Conservation (phyloP, 2,888 invertebrate genomes). For the Drosophila mimica region DNA sequence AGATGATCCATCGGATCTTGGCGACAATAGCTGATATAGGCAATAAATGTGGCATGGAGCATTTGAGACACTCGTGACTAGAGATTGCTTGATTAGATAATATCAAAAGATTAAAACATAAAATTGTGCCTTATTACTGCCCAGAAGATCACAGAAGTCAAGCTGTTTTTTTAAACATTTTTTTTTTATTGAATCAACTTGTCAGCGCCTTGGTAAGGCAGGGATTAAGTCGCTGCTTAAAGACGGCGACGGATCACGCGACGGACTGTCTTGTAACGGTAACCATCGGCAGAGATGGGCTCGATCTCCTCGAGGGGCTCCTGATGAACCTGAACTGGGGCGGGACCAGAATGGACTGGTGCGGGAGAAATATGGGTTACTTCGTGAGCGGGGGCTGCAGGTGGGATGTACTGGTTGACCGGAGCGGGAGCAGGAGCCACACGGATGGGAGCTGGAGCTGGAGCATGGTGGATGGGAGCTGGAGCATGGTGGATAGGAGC, state of each 20-base stretch:
- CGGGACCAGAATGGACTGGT: slow-evolving; percentile 35
- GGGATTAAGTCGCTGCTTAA: slow-evolving; percentile 37
- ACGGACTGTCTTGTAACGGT: slow-evolving; percentile 79
- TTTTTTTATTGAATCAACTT: slow-evolving; percentile 46
- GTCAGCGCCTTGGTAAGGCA: slow-evolving; percentile 17
- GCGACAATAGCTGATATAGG: not conserved
- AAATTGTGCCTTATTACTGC: too few species aligned
- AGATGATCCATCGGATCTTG: not conserved
- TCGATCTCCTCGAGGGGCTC: slow-evolving; percentile 76
- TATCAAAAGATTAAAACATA: not conserved
- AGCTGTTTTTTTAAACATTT: slow-evolving; percentile 36
- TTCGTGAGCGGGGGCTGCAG: slow-evolving; percentile 18
- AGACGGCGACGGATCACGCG: slow-evolving; percentile 76
- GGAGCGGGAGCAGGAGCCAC: slow-evolving; percentile 41
- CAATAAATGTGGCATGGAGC: too few species aligned
- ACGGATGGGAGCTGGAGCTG: slow-evolving; percentile 21
- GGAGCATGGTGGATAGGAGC: slow-evolving; percentile 19
- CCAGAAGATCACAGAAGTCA: not conserved
- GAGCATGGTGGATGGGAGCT: slow-evolving; percentile 36
- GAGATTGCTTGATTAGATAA: too few species aligned
- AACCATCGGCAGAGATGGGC: slow-evolving; percentile 73
- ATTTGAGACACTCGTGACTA: too few species aligned
- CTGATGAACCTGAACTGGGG: slow-evolving; percentile 46
- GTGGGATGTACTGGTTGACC: slow-evolving; percentile 36
- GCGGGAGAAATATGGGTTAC: slow-evolving; percentile 34